phyloP scores from a whole-genome alignment of 1,140 invertebrate genomes.

The Laupala kohalensis region DNA sequence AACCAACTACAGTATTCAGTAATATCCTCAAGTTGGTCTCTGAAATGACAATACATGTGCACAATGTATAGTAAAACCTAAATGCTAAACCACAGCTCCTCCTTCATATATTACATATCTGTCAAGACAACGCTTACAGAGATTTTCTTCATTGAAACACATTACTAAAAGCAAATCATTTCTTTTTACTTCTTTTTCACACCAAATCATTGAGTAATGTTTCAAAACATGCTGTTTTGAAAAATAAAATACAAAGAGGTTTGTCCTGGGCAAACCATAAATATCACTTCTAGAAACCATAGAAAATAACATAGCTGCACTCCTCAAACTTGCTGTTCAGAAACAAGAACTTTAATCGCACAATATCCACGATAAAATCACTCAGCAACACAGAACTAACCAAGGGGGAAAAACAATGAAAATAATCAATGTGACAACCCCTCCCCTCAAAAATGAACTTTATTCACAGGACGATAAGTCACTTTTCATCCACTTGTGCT shows the following conservation, averaged over 20 bases:
- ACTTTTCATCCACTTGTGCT: neutral
- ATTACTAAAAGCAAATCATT: neutral
- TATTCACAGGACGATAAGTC: conserved; percentile 2
- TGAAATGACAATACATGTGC: neutral
- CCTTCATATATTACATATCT: neutral
- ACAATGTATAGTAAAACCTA: neutral
- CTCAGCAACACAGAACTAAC: conserved; percentile 6
- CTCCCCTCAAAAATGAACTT: neutral
- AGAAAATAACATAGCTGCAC: neutral
- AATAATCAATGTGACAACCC: neutral
- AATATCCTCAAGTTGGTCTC: neutral
- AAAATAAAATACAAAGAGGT: neutral
- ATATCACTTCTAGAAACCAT: neutral
- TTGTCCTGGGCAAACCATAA: neutral
- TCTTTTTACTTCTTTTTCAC: neutral
- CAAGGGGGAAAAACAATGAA: neutral
- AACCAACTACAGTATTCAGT: too few relatives aligned
- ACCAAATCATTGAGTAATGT: neutral
- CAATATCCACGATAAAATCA: conserved; percentile 1
- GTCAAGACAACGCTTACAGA: neutral
- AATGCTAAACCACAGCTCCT: neutral
- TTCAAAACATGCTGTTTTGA: neutral
- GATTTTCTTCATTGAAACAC: neutral
- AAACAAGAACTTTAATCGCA: neutral
- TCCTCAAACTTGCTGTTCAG: neutral